Evolutionary conservation across 2,113 vertebrate species (phyloP).

Genomic region (Sturnus vulgaris): DNA sequence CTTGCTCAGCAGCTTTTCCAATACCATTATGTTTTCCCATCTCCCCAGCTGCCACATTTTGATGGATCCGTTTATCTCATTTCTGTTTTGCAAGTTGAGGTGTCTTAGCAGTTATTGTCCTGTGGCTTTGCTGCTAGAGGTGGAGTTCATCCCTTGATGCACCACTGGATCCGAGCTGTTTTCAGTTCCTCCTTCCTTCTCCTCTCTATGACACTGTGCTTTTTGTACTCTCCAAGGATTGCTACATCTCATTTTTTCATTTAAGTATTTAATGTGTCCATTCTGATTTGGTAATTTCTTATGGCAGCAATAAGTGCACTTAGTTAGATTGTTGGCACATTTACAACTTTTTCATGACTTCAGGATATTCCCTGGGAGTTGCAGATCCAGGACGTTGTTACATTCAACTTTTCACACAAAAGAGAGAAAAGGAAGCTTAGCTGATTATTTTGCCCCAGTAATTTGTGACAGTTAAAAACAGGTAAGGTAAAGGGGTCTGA

Average conservation of each 20-base stretch:
- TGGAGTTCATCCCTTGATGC: background rate
- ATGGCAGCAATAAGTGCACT: background rate
- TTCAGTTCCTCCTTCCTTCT: background rate
- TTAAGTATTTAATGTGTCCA: background rate
- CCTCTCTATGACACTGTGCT: background rate
- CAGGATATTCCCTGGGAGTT: background rate
- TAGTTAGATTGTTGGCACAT: background rate
- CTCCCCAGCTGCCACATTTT: background rate
- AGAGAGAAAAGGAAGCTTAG: background rate
- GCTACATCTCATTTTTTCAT: background rate
- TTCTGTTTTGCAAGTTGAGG: background rate
- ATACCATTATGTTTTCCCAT: rapidly evolving
- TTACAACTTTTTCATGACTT: background rate
- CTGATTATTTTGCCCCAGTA: background rate
- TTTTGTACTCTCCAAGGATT: background rate
- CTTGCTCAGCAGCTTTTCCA: background rate
- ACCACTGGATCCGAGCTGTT: background rate
- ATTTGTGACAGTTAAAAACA: background rate
- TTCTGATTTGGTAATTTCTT: background rate
- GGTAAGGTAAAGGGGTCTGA: background rate
- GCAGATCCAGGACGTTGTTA: background rate
- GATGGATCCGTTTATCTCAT: background rate
- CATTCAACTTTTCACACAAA: background rate
- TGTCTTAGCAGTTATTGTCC: background rate
- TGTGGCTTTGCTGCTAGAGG: background rate